Evolutionary conservation across 23 tunicate species (phyloP).

Genomic region (Halocynthia roretzi): DNA sequence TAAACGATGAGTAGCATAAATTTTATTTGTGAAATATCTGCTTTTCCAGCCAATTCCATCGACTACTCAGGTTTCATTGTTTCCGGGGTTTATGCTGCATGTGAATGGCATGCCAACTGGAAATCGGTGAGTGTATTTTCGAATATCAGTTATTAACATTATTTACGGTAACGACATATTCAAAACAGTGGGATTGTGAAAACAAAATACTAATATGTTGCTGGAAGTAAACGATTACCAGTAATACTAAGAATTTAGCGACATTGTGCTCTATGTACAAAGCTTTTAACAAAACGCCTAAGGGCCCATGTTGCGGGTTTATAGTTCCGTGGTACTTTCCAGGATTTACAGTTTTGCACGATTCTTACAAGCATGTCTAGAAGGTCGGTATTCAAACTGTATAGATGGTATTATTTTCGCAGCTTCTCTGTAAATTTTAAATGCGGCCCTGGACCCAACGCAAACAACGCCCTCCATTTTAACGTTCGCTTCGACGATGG

Average conservation of each 20-base stretch:
- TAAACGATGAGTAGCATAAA: background rate
- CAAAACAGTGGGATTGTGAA: too few relatives aligned
- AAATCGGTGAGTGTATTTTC: background rate
- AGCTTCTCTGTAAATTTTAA: background rate
- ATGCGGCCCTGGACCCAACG: constrained; percentile 6
- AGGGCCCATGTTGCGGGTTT: too few relatives aligned
- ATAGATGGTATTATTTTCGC: background rate
- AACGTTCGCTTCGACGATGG: constrained; percentile 11
- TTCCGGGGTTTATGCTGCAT: background rate
- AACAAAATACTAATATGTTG: too few relatives aligned
- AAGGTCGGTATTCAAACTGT: background rate
- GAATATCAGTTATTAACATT: too few relatives aligned
- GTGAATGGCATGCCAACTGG: constrained; percentile 4
- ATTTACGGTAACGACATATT: too few relatives aligned
- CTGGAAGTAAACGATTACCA: too few relatives aligned
- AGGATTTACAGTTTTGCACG: too few relatives aligned
- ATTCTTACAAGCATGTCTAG: too few relatives aligned
- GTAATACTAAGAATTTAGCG: too few relatives aligned
- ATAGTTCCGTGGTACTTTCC: too few relatives aligned
- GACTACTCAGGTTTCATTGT: background rate
- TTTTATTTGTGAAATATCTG: background rate
- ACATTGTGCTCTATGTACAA: too few relatives aligned
- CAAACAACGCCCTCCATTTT: constrained; percentile 7
- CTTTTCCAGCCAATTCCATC: background rate
- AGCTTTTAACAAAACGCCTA: too few relatives aligned